Evolutionary conservation across 2,888 invertebrate species (phyloP), one percentile per base, ranked within the genome.

Genomic region (Bibio marci): DNA sequence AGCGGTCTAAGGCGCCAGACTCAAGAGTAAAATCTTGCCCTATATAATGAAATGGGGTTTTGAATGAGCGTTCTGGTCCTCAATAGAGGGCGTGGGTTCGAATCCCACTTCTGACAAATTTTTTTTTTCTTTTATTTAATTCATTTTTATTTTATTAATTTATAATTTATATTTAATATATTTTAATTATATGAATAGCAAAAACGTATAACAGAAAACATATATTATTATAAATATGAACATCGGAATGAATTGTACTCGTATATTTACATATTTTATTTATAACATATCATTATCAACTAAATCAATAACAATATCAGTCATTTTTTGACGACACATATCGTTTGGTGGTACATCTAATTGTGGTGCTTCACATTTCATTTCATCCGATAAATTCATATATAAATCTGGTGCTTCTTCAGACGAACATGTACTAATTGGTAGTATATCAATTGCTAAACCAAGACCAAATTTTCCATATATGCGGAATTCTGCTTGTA

Each of bases 331-430:
- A 37, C 73, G 63, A 49, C 79, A 79, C 27, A 65, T 59, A 38
- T 68, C 67, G 48, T 71, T 75, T 35, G 67, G 68, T 37, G 67
- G 66, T 46, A 63, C 65, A 47, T 60, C 58, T 17, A 61, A 49
- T 39, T 52, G 48, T 10, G 57, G 54, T 30, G 56, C 61, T 25
- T 59, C 56, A 12, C 48, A 47, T 22, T 22, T 22, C 37, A 57
- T 55, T 35, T 62, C 57, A 25, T 52, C 51, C 10, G 49, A 48
- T 30, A 56, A 54, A 12, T 49, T 55, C 37, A 62, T 57, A 50
- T 79, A 79, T 42, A 80, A 58, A 50, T 79, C 77, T 0, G 79
- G 80, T 1, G 80, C 80, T 51, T 78, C 75, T 39, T 73, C 69
- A 35, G 76, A 74, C 37, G 76, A 71, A 43, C 79, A 79, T 18